Evolutionary conservation across 2,113 vertebrate genomes (phyloP).

Genomic region (Gorsachius goisagi): DNA sequence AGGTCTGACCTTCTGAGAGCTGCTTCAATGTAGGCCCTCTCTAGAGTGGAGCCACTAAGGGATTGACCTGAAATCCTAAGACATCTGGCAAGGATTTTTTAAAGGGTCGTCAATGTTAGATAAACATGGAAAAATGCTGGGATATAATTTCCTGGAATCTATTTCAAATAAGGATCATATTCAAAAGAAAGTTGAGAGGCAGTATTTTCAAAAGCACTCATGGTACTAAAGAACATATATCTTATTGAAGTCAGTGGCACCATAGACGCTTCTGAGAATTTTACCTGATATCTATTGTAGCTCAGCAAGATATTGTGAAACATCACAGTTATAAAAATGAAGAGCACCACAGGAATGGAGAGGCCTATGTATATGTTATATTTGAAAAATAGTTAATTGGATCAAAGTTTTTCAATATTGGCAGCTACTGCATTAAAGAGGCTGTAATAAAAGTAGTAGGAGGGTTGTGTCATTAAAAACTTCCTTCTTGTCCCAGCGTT

Average conservation of each 20-base stretch:
- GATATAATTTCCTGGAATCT: background rate
- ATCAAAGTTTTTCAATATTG: background rate
- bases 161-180: background rate
- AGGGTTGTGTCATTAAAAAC: background rate
- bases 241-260: background rate
- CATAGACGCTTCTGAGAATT: background rate
- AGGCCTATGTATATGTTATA: background rate
- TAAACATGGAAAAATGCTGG: slow-evolving; percentile 2
- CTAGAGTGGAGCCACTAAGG: background rate
- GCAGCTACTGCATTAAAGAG: background rate
- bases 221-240: background rate
- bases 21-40: background rate
- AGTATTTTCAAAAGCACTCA: slow-evolving; percentile 11
- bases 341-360: background rate
- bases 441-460: background rate
- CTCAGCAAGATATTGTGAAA: background rate
- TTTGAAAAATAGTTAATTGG: background rate
- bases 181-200: slow-evolving; percentile 11
- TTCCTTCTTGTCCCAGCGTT: background rate
- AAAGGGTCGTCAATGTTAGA: background rate
- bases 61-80: background rate
- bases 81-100: background rate
- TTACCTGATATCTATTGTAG: background rate
- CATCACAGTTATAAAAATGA: background rate
- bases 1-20: background rate